Base-by-base conservation (phyloP, 2,888 invertebrate genomes). In the Notocelia uddmanniana region DNA sequence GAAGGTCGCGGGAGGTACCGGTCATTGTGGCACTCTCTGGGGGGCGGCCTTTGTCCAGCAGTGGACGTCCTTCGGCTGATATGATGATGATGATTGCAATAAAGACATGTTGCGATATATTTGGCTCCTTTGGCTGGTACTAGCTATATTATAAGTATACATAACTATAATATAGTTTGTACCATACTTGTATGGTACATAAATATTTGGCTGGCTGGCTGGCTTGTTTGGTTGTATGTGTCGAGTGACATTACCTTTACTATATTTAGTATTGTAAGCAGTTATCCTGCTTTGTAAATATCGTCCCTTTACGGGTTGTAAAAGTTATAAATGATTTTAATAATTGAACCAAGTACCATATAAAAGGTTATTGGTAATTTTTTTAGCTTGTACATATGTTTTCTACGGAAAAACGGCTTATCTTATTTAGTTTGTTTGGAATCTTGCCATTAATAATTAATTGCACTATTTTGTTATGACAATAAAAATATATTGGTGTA, bases 251-350 rank as follows among this genome's bases (percentile, higher is more conserved):
- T 45, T 45, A 1, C n/a, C 8, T 37, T 1, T 1, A 45, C n/a
- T 45, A n/a, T 45, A 45, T n/a, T 13, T 45, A 45, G 45, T n/a
- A 45, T 45, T 8, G n/a, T n/a, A n/a, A 2, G 45, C 45, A n/a
- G 45, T 45, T n/a, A 26, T n/a, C 8, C n/a, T 15, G 26, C n/a
- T n/a, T 54, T 55, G 55, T 55, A 55, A 55, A 55, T 55, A 55
- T n/a, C 9, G 23, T 26, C 6, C n/a, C n/a, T 3, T 52, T 54
- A 21, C 15, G 6, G 15, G 21, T 10, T 15, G 15, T 54, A 26
- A 26, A 26, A 23, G 54, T 21, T 21, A 5, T 15, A 26, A 19
- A 34, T 34, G 34, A 19, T 34, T 34, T 34, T 18, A 54, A 37
- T 58, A 21, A 19, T 21, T 37, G 15, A 37, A 37, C 21, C 19